phyloP scores from a whole-genome alignment of 2,888 invertebrate species.

The Clanis bilineata region DNA sequence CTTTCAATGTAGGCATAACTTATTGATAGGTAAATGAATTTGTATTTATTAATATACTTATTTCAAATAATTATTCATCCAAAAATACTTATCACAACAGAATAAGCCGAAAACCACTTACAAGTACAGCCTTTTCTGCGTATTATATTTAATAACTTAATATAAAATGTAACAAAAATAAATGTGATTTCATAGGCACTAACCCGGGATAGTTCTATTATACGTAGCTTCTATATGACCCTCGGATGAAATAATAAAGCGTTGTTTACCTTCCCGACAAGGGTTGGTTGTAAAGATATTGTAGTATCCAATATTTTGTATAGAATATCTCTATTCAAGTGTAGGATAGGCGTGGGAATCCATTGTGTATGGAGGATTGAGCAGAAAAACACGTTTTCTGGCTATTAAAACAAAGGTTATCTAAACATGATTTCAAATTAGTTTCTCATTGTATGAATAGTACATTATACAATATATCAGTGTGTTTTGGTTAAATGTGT shows the following conservation, averaged over 20 bases:
- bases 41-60: too few relatives aligned
- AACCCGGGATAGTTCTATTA: background rate
- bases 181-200: background rate
- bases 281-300: slow-evolving; percentile 2
- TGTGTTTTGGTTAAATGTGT: too few relatives aligned
- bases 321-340: slow-evolving; percentile 4
- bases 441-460: too few relatives aligned
- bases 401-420: background rate
- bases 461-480: too few relatives aligned
- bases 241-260: slow-evolving; percentile 6
- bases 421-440: too few relatives aligned
- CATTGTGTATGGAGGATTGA: background rate
- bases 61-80: too few relatives aligned
- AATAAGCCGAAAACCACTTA: background rate
- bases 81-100: too few relatives aligned
- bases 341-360: background rate
- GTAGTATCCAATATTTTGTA: slow-evolving; percentile 4
- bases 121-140: background rate
- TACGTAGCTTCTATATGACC: background rate
- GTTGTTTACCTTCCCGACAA: background rate
- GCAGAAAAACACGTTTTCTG: background rate
- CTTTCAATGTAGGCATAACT: too few relatives aligned
- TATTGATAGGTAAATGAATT: too few relatives aligned
- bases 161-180: background rate
- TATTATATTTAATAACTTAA: background rate